Evolutionary conservation across 2,888 invertebrate species (phyloP).

Genomic region (Spialia ferax): DNA sequence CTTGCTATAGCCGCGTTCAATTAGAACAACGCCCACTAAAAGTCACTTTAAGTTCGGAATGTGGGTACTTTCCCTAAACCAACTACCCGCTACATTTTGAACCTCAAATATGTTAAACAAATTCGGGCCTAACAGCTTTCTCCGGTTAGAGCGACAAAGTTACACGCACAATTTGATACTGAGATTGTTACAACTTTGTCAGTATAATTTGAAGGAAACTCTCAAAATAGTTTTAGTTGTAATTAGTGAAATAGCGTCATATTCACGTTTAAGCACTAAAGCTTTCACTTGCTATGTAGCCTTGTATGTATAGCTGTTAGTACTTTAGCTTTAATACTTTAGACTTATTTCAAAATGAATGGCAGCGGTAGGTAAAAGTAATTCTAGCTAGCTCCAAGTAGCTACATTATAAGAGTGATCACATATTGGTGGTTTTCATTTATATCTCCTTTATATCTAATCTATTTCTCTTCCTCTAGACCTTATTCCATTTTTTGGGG

Average conservation of each 20-base stretch:
- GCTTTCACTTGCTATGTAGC: not conserved
- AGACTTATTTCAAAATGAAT: no score
- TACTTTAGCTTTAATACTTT: no score
- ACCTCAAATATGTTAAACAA: slow-evolving; percentile 23
- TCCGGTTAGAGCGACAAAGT: slow-evolving; percentile 57
- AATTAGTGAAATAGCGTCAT: slow-evolving; percentile 14
- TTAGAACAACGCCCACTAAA: not conserved
- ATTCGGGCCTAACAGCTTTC: slow-evolving; percentile 13
- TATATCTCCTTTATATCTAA: no score
- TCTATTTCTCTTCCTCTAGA: no score
- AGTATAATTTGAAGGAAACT: slow-evolving; percentile 32
- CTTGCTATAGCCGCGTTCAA: no score
- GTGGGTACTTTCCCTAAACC: slow-evolving; percentile 6
- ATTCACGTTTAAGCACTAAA: not conserved
- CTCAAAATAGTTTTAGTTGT: slow-evolving; percentile 15
- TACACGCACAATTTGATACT: slow-evolving; percentile 48
- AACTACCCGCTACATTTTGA: slow-evolving; percentile 4
- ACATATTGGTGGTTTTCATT: no score
- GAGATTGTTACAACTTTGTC: slow-evolving; percentile 71
- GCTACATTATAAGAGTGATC: no score
- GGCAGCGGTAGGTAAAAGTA: no score
- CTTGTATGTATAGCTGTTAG: no score
- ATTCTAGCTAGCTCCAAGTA: no score
- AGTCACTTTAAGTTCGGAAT: not conserved
- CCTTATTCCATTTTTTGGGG: no score